Conservation (phyloP, 1,140 invertebrate genomes). For the Phenacoccus solenopsis region DNA sequence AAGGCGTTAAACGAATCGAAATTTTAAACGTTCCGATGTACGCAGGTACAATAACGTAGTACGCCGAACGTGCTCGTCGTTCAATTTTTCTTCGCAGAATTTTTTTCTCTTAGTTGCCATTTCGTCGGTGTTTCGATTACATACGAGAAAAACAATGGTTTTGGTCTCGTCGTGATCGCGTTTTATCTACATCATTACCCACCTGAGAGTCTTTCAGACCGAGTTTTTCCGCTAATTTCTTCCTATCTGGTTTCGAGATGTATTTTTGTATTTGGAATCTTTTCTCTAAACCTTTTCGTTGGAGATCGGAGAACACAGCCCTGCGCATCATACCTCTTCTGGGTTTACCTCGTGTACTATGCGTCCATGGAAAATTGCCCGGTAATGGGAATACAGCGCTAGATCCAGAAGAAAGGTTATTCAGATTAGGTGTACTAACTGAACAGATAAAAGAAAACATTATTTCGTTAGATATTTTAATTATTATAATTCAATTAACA, state of each 20-base stretch:
- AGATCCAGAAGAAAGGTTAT: slow-evolving; percentile 7
- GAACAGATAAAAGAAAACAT: neutral
- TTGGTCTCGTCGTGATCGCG: too few species aligned
- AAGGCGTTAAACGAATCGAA: slow-evolving; percentile 1
- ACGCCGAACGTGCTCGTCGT: too few species aligned
- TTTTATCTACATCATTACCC: too few species aligned
- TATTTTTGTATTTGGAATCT: slow-evolving; percentile 95
- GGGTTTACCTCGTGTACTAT: slow-evolving; percentile 54
- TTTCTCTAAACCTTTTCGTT: slow-evolving; percentile 87
- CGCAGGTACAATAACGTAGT: too few species aligned
- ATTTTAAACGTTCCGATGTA: too few species aligned
- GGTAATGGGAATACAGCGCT: slow-evolving; percentile 19
- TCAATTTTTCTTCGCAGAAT: too few species aligned
- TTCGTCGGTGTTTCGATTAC: too few species aligned
- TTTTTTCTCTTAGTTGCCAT: too few species aligned
- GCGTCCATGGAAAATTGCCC: slow-evolving; percentile 19
- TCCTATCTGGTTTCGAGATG: slow-evolving; percentile 93
- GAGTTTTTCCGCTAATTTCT: slow-evolving; percentile 89
- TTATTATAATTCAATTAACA: too few species aligned
- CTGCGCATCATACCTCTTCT: slow-evolving; percentile 86
- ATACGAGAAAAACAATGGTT: too few species aligned
- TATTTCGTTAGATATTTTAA: too few species aligned
- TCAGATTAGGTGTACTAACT: slow-evolving; percentile 12
- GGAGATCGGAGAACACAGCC: slow-evolving; percentile 85
- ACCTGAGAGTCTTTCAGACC: slow-evolving; percentile 93